Conservation (phyloP, 1,140 invertebrate genomes). For the Lamellibrachia luymesi region DNA sequence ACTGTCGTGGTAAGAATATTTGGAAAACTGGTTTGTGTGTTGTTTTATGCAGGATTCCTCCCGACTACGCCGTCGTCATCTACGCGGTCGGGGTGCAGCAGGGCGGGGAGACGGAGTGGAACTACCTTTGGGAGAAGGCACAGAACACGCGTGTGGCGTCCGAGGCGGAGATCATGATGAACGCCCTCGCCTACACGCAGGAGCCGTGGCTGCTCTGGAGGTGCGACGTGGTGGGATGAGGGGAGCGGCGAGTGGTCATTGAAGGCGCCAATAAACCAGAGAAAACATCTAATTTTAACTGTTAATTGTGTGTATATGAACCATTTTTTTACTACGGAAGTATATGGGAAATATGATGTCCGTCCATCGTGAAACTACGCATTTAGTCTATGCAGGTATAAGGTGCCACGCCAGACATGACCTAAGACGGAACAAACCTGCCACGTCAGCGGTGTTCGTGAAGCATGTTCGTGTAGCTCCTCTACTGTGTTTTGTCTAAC, state of each 20-base stretch:
- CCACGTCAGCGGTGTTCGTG: not conserved
- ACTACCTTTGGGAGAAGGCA: conserved; percentile 30
- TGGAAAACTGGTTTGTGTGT: not conserved
- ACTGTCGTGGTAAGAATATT: too few species aligned
- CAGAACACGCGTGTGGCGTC: conserved; percentile 25
- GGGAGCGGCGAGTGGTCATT: not conserved
- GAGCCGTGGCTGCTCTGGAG: conserved; percentile 32
- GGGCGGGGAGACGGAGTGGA: conserved; percentile 29
- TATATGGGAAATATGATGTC: too few species aligned
- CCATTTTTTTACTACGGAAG: too few species aligned
- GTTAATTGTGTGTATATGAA: too few species aligned
- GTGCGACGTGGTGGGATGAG: not conserved
- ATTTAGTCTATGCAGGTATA: too few species aligned
- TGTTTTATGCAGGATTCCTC: conserved; percentile 33
- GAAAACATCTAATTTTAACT: too few species aligned
- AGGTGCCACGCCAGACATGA: too few species aligned
- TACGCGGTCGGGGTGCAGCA: conserved; percentile 46
- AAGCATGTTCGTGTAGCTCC: too few species aligned
- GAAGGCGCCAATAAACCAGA: not conserved
- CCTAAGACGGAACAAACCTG: too few species aligned
- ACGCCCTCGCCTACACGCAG: conserved; percentile 26
- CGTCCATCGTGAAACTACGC: too few species aligned
- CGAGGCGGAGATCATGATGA: conserved; percentile 29
- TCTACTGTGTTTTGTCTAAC: not conserved
- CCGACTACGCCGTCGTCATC: conserved; percentile 43